phyloP scores from a whole-genome alignment of 2,113 vertebrate genomes.

The Sphyrna mokarran region DNA sequence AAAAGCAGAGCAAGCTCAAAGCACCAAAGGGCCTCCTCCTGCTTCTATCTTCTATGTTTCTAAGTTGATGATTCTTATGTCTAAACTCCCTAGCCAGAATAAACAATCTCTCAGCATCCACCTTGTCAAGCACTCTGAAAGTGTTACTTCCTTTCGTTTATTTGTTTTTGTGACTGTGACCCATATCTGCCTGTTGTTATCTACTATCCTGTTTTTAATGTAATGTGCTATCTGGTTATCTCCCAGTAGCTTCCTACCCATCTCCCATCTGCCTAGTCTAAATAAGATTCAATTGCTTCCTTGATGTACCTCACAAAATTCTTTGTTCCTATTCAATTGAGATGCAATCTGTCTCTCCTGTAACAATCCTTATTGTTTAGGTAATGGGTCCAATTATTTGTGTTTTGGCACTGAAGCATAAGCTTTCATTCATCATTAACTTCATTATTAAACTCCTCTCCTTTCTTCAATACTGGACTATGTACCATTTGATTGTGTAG shows the following conservation, averaged over 20 bases:
- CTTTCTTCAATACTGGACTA: no score
- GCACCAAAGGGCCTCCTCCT: no score
- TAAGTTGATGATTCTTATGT: background rate
- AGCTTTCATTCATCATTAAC: no score
- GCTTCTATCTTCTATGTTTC: no score
- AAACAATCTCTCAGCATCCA: background rate
- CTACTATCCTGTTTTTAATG: background rate
- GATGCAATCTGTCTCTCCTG: background rate
- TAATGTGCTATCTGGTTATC: background rate
- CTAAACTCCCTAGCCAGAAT: background rate
- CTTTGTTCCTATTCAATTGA: background rate
- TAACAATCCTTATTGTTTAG: no score
- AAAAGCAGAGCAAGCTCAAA: no score
- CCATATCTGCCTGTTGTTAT: background rate
- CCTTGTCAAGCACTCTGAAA: background rate
- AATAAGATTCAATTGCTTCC: background rate
- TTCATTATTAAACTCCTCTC: no score
- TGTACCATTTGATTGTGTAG: no score
- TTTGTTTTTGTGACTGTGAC: background rate
- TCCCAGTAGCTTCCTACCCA: no score
- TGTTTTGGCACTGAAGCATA: no score
- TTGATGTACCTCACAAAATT: background rate
- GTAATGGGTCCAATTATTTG: no score
- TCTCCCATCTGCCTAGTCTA: background rate
- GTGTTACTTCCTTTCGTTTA: no score